Percentiles rank a stretch among this genome's conserved stretches.
These are phyloP conservation scores for Ivindomyrus marchei DNA, from an alignment of 2,113 vertebrate species.

Conservation along the genomic window DNA sequence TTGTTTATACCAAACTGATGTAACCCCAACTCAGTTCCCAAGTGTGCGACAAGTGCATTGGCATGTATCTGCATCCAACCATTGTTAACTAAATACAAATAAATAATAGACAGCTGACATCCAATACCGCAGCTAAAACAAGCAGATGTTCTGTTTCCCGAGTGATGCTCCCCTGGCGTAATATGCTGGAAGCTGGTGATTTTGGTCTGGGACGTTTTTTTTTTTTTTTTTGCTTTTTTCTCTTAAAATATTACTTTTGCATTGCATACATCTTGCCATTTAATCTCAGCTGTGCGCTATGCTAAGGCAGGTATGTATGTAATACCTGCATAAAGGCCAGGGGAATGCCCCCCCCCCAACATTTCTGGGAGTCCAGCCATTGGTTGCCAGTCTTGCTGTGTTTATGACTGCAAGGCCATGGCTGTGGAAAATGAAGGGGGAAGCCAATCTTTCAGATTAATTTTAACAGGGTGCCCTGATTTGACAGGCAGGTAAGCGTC, in stretches of 20 bases:
- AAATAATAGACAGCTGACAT: too few species aligned
- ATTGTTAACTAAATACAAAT: too few species aligned
- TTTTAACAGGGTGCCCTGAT: background rate
- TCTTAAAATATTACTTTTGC: too few species aligned
- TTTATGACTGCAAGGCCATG: background rate
- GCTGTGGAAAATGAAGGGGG: background rate
- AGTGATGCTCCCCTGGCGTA: too few species aligned
- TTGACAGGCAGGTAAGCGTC: background rate
- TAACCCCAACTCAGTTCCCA: background rate
- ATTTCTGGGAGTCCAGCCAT: background rate
- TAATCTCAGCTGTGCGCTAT: background rate
- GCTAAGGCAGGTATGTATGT: background rate
- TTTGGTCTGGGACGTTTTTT: too few species aligned
- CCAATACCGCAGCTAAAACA: too few species aligned
- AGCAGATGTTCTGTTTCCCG: too few species aligned
- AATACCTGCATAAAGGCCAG: background rate
- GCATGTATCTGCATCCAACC: too few species aligned
- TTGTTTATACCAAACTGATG: background rate
- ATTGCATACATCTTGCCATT: background rate
- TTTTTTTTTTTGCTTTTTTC: too few species aligned
- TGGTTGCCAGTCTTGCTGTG: background rate
- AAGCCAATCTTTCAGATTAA: background rate
- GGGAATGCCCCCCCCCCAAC: background rate
- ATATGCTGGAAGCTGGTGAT: too few species aligned
- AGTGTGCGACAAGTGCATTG: too few species aligned